Evolutionary conservation across 2,113 vertebrate genomes (phyloP).

Genomic region (Malurus melanocephalus): DNA sequence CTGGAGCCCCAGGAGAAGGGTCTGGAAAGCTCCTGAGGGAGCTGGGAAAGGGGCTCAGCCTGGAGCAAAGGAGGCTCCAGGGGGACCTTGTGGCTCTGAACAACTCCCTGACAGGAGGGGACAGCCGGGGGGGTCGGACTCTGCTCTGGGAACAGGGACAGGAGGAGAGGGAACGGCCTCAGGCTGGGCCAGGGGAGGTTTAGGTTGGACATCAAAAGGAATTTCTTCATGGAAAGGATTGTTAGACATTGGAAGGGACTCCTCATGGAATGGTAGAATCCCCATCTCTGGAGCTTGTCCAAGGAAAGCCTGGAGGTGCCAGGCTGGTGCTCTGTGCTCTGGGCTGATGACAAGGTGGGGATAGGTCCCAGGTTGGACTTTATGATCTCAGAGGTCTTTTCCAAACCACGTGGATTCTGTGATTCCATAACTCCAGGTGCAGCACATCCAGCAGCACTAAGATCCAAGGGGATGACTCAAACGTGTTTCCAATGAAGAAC

Average conservation of each 20-base stretch:
- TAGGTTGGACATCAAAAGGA: neutral
- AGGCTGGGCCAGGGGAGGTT: neutral
- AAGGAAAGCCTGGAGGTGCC: neutral
- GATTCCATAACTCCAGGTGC: neutral
- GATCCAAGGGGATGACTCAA: neutral
- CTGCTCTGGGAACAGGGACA: neutral
- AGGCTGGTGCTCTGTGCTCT: too few relatives aligned
- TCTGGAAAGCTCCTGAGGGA: neutral
- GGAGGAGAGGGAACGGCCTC: rapidly evolving
- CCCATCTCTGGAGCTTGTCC: neutral
- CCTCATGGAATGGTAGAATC: neutral
- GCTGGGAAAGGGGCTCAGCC: neutral
- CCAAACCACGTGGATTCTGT: neutral
- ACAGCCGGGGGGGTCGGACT: rapidly evolving
- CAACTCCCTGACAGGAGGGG: neutral
- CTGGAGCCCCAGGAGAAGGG: neutral
- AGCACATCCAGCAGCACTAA: neutral
- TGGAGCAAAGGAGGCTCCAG: neutral
- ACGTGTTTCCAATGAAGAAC: neutral
- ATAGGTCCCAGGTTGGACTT: neutral
- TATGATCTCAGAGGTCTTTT: neutral
- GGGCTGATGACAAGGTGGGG: neutral
- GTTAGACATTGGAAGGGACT: neutral
- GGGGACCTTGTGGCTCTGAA: neutral
- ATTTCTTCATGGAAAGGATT: neutral